phyloP scores from a whole-genome alignment of 2,888 invertebrate genomes.

The Notodonta ziczac region DNA sequence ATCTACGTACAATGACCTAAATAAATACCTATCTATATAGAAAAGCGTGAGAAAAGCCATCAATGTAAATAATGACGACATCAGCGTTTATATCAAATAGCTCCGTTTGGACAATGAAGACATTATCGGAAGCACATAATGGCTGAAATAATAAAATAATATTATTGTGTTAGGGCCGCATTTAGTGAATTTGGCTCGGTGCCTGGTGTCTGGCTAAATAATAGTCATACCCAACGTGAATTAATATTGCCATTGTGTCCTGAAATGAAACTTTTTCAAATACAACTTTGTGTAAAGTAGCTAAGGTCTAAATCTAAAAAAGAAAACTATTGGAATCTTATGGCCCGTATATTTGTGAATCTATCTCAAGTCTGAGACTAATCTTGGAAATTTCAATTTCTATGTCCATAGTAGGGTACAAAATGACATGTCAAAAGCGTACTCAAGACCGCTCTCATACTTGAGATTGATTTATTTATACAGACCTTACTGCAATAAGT shows the following conservation, averaged over 20 bases:
- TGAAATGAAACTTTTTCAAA: background rate
- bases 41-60: background rate
- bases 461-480: too few relatives aligned
- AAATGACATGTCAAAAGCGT: too few relatives aligned
- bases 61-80: background rate
- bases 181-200: conserved; percentile 53
- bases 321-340: too few relatives aligned
- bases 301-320: background rate
- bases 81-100: conserved; percentile 5
- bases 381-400: too few relatives aligned
- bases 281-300: background rate
- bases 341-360: too few relatives aligned
- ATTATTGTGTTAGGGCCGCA: conserved; percentile 59
- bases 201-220: conserved; percentile 42
- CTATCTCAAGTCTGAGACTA: too few relatives aligned
- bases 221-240: background rate
- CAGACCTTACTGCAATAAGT: too few relatives aligned
- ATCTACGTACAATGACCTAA: too few relatives aligned
- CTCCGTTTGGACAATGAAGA: conserved; percentile 20
- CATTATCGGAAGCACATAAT: conserved; percentile 43
- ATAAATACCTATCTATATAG: too few relatives aligned
- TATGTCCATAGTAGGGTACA: too few relatives aligned
- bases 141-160: conserved; percentile 61
- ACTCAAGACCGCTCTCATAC: too few relatives aligned
- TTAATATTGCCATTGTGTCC: background rate